Base-by-base conservation (phyloP, 2,888 invertebrate genomes). In the Rotaria socialis region DNA sequence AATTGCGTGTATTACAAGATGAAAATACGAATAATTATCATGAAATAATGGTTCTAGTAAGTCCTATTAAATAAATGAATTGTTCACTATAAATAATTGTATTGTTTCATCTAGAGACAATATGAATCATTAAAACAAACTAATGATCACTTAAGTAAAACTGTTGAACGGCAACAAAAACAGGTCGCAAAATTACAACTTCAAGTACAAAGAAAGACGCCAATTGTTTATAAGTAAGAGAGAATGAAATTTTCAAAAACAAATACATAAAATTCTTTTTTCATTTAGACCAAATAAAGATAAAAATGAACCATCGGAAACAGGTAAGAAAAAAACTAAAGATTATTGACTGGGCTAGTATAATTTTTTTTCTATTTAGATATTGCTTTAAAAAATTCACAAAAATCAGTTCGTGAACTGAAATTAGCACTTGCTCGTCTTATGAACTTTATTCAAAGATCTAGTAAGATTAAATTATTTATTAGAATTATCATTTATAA, bases 31-130 rank as follows among this genome's bases (percentile, higher is more conserved):
- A 43, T 43, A 47, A 47, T 47, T 80, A 80, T 80, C 75, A 80
- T 80, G 75, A 80, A 80, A 43, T 80, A 4, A 80, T 80, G 75
- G 75, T 80, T 47, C 8, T 80, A 47, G 75, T 80, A 80, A 80
- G 75, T 47, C 8, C 22, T 47, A 50, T 50, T 14, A 50, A 50
- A 50, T 11, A 50, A 50, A 50, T 8, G 50, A 8, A 50, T 50
- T 50, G 50, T 50, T 50, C 50, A 50, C 14, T 3, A 50, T 50
- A 14, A 50, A 50, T 50, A 14, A 50, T 35, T 35, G 50, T 55
- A 4, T 19, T 55, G 19, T 55, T 55, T 80, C 50, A 35, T 35
- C 41, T 41, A 80, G 75, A 47, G 41, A 43, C 75, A 80, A 47
- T 80, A 80, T 47, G 43, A 80, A 24, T 47, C 75, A 80, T 80